A percentile compares a stretch with the other conserved stretches of the same genome.
Conservation (phyloP, 2,797 vertebrate genomes). For the Trichosurus vulpecula region DNA sequence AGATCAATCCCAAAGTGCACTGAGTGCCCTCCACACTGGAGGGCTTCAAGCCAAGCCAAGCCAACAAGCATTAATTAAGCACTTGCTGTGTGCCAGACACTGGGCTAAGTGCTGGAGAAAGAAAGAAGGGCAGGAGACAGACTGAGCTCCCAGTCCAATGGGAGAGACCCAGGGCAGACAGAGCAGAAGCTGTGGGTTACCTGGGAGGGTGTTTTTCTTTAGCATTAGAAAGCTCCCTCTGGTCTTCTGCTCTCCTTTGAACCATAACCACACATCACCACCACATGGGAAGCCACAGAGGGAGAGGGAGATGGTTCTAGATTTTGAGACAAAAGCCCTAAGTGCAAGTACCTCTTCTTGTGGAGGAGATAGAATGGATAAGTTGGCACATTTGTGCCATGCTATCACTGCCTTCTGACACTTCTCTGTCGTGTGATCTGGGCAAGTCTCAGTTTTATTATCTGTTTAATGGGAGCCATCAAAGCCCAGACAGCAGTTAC, state of each 20-base stretch:
- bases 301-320: background rate
- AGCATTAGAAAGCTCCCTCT: too few species aligned
- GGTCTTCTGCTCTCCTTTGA: too few species aligned
- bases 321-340: background rate
- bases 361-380: too few species aligned
- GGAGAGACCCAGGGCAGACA: background rate
- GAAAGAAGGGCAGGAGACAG: background rate
- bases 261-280: background rate
- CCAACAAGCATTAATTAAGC: background rate
- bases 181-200: background rate
- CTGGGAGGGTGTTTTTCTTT: background rate
- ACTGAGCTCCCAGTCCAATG: background rate
- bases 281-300: background rate
- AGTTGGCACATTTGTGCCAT: background rate
- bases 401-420: background rate
- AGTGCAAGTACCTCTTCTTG: background rate
- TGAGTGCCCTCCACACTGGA: background rate
- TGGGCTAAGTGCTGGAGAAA: background rate
- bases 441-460: background rate
- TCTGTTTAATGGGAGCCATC: background rate
- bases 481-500: background rate
- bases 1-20: background rate
- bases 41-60: background rate
- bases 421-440: background rate
- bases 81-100: background rate